Base-by-base conservation (phyloP, 2,888 invertebrate species). In the Pseudococcus longispinus region DNA sequence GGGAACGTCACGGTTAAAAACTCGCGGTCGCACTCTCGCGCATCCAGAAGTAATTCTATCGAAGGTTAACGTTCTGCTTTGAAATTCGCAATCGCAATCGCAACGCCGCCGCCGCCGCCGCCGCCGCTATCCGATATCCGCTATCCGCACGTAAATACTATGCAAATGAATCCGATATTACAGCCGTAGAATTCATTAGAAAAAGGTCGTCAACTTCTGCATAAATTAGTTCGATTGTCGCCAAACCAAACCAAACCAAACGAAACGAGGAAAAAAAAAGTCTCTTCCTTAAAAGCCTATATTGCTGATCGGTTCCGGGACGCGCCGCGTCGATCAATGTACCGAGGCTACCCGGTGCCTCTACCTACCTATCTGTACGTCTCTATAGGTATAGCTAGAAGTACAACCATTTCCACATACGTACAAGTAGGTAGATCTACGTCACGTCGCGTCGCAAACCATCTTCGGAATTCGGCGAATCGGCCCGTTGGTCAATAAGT, bases 11-110 rank as follows among this genome's bases (percentile, higher is more conserved):
- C 70, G 70, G 15, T 20, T 20, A 70, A 70, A 46, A 51, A 51
- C 51, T 51, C n/a, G 51, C 51, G 1, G 2, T 3, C n/a, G 51
- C 51, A 51, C n/a, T 15, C 29, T 74, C 37, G 74, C 74, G 74
- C 74, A 32, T 74, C 74, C n/a, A 65, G 65, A 65, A 74, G 32
- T 74, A 37, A 74, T 32, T n/a, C 74, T 29, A 15, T 29, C 37
- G 74, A 74, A 74, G 74, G 74, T 74, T 74, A 74, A 74, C 37
- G 74, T 74, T 74, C 74, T 29, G 74, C 37, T 74, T 32, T 37
- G n/a, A 74, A 29, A 74, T 74, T 74, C 74, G 74, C 74, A 37
- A 74, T 37, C 37, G 8, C 37, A 6, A 37, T 37, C 37, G 8
- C 37, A 37, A 32, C 32, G 32, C 32, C n/a, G n/a, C n/a, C n/a